Base-by-base conservation (phyloP, 1,140 invertebrate species). In the Macrostomum lignano region DNA sequence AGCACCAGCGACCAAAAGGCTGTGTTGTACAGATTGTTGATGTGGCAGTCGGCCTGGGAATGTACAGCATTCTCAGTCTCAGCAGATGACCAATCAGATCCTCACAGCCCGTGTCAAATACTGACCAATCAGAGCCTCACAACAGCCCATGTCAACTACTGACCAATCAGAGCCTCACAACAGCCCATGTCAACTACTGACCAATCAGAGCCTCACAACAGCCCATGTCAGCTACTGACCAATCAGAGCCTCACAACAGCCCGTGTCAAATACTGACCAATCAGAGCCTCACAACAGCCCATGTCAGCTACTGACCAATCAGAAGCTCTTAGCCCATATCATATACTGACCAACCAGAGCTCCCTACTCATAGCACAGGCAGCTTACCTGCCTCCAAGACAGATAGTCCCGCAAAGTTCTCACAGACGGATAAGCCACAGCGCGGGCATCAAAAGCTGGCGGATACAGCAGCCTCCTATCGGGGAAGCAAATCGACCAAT, bases 21-120 rank as follows among this genome's bases (percentile, higher is more conserved):
- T 3, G 82, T 93, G 50, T 93, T 94, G 44, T 93, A 91, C 23
- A 93, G 64, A 63, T 94, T 94, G 56, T 94, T 94, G 11, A 94
- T 74, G 47, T 94, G 84, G 41, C 54, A 9, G 10, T 9, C 23
- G 13, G 23, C 13, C n/a, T n/a, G n/a, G n/a, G n/a, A n/a, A n/a
- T n/a, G n/a, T n/a, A n/a, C n/a, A n/a, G n/a, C n/a, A n/a, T n/a
- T n/a, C n/a, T n/a, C n/a, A n/a, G n/a, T n/a, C n/a, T n/a, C n/a
- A n/a, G n/a, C n/a, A n/a, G n/a, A n/a, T n/a, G n/a, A n/a, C n/a
- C n/a, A n/a, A n/a, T n/a, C n/a, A n/a, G n/a, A n/a, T n/a, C n/a
- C n/a, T n/a, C n/a, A n/a, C n/a, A n/a, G n/a, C n/a, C n/a, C n/a
- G n/a, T n/a, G n/a, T n/a, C n/a, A n/a, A n/a, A n/a, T n/a, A n/a